phyloP scores from a whole-genome alignment of 2,113 vertebrate genomes.

The Pongo pygmaeus region DNA sequence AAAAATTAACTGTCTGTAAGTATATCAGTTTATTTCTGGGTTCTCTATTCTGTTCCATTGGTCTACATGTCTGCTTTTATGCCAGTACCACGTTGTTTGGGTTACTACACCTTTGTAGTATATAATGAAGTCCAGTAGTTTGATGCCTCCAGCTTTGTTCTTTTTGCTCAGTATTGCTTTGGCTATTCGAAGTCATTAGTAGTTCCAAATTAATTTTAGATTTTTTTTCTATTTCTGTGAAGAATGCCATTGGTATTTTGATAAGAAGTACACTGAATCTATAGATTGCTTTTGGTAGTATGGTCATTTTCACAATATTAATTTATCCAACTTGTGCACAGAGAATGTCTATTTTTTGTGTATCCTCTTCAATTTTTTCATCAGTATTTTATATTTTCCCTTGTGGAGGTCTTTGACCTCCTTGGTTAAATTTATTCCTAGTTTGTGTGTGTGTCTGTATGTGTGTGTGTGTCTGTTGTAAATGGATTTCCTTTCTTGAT shows the following conservation, averaged over 20 bases:
- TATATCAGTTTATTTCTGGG: not conserved
- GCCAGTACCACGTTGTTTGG: not conserved
- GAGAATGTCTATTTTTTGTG: not conserved
- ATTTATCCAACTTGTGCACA: not conserved
- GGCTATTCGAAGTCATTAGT: not conserved
- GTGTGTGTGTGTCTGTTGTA: no score
- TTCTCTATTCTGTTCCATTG: not conserved
- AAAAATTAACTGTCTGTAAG: not conserved
- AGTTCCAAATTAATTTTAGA: not conserved
- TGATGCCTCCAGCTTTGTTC: not conserved
- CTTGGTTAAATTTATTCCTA: not conserved
- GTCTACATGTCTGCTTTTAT: not conserved
- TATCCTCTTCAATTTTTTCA: not conserved
- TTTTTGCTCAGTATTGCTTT: not conserved
- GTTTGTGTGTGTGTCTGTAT: not conserved
- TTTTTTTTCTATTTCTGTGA: no score
- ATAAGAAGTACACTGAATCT: not conserved
- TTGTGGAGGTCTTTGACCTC: not conserved
- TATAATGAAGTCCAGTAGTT: not conserved
- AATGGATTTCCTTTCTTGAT: no score
- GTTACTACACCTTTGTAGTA: not conserved
- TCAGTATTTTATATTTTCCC: not conserved
- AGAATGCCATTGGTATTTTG: not conserved
- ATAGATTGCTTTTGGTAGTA: not conserved
- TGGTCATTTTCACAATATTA: not conserved